Evolutionary conservation across 2,113 vertebrate genomes (phyloP).

Genomic region (Uria aalge): DNA sequence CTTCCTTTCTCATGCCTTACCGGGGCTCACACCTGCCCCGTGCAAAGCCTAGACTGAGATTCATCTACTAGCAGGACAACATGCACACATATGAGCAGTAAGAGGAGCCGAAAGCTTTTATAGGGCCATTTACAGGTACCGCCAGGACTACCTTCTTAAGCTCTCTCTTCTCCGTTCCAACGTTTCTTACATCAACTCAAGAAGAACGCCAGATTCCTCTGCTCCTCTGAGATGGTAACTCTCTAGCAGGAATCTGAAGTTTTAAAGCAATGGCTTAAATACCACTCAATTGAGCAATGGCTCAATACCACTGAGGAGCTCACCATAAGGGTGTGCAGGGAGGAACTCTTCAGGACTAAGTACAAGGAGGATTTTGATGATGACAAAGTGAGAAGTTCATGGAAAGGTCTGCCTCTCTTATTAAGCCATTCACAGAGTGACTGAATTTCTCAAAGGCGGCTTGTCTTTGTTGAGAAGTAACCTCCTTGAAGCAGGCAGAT

Average conservation of each 20-base stretch:
- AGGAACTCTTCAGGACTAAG: background rate
- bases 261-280: background rate
- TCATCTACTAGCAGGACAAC: background rate
- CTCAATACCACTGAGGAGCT: background rate
- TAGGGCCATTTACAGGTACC: background rate
- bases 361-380: background rate
- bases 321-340: background rate
- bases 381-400: background rate
- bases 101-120: background rate
- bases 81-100: rapidly evolving
- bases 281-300: too few species aligned
- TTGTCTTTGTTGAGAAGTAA: background rate
- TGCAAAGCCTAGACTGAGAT: background rate
- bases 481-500: background rate
- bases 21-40: background rate
- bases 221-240: background rate
- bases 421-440: background rate
- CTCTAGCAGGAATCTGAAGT: background rate
- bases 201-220: background rate
- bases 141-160: background rate
- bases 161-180: background rate
- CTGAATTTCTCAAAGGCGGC: background rate
- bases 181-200: background rate
- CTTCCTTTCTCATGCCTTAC: background rate
- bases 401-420: background rate